Evolutionary conservation across 2,797 vertebrate species (phyloP), one percentile per base, ranked within the genome.

Genomic region (Thalassophryne amazonica): DNA sequence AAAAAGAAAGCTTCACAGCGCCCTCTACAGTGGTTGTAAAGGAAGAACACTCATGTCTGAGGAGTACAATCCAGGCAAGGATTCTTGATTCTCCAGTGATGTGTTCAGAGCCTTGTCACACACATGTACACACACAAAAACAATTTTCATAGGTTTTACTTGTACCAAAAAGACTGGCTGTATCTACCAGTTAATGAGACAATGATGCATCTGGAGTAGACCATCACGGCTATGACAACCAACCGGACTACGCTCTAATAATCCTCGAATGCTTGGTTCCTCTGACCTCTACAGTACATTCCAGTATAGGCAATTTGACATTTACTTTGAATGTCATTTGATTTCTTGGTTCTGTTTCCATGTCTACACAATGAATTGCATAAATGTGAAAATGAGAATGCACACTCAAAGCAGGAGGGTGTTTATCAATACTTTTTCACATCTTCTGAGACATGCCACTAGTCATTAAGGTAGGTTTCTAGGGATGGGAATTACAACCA

Each of bases 101-200:
- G 60, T 42, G 61, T 76, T 72, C 69, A 54, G 60, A 78, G 36
- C 29, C 33, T 69, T 63, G 38, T 48, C 49, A 54, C 51, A 24
- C 19, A 59, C 65, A 61, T n/a, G n/a, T n/a, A 69, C 17, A 64
- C 13, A 6, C 8, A 38, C 19, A 37, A 45, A 62, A 33, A 56
- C 27, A 20, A 68, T 78, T 89, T 90, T 93, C 91, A 92, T 92
- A 93, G 90, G 88, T 94, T 94, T 95, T 92, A 84, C 89, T 84
- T 64, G 83, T 88, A 89, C 81, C 81, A 88, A 84, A 81, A 72
- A 77, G 58, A 78, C 57, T 22, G 21, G 69, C 68, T 51, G 50
- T 21, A 55, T 22, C 58, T 55, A n/a, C n/a, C n/a, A n/a, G n/a
- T n/a, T n/a, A n/a, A n/a, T n/a, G n/a, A n/a, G 12, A 61, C 45